Base-by-base conservation (phyloP, 1,140 invertebrate genomes). In the Drosophila athabasca region DNA sequence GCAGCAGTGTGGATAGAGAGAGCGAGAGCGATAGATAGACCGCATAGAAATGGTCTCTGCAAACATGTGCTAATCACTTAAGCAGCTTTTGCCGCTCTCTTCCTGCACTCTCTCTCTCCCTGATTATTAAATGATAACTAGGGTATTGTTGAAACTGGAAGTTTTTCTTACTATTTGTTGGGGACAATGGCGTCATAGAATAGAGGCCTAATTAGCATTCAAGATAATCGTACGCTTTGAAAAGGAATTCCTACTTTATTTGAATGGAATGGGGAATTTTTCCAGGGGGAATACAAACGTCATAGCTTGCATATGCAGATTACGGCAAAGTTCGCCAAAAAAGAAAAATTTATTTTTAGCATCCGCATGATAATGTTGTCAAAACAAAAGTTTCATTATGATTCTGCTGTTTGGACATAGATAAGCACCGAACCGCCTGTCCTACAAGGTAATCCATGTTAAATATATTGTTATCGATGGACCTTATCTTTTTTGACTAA, bases 371-470 rank as follows among this genome's bases (percentile, higher is more conserved):
- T 69, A 65, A 35, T 55, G 41, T 41, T 64, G 69, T 53, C 70
- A 73, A 72, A 74, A 74, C 71, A 75, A 75, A 59, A 58, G 43
- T 75, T 64, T 75, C 71, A 75, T 75, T 75, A 66, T 66, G 70
- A 39, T 44, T 55, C 13, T 69, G 51, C 51, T 53, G 51, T 69
- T 46, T n/a, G 31, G 39, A 19, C 39, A 0, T 15, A 65, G 70
- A 75, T 75, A 75, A 75, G 59, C 59, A 4, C 15, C 39, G 39
- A 60, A 44, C 11, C 22, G 46, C 53, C 44, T 17, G 43, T 44
- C 24, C 39, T 75, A 75, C 72, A 67, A 76, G 62, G 62, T 76
- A 76, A 76, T 76, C 62, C 72, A 67, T 75, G 72, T 76, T 75
- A 76, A 62, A 76, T 76, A 76, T 76, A 67, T 19, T 67, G 62